Conservation (phyloP, 2,888 invertebrate genomes). For the Cataglyphis rosenhaueri region DNA sequence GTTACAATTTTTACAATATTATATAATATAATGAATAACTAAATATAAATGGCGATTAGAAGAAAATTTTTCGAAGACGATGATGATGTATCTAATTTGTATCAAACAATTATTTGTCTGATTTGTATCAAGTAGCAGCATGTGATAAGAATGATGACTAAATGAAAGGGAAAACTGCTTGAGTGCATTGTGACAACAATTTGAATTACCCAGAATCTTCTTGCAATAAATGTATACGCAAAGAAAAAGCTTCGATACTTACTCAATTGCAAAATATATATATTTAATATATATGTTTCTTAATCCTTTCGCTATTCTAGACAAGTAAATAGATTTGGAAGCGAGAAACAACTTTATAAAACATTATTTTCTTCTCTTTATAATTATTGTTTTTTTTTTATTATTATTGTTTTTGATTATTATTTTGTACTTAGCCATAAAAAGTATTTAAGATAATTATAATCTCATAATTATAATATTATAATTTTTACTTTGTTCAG, state of each 20-base stretch:
- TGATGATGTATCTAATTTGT: conserved; percentile 32
- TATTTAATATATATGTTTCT: not conserved
- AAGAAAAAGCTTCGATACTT: not conserved
- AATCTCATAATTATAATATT: not conserved
- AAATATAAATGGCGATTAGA: not conserved
- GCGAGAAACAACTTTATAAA: not conserved
- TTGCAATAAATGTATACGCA: not conserved
- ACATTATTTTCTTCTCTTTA: not conserved
- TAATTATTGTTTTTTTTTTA: no score
- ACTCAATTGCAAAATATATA: not conserved
- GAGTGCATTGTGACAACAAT: conserved; percentile 77
- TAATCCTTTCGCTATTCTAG: conserved; percentile 10
- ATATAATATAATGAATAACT: not conserved
- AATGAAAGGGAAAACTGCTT: conserved; percentile 73
- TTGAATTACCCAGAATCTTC: conserved; percentile 73
- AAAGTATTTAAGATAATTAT: not conserved
- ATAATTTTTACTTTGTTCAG: not conserved
- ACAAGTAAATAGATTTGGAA: not conserved
- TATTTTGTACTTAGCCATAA: not conserved
- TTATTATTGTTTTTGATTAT: not conserved
- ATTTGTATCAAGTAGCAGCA: conserved; percentile 32
- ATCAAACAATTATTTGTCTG: not conserved
- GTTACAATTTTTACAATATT: not conserved
- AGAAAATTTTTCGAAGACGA: not conserved
- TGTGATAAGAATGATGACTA: conserved; percentile 49